Conservation (phyloP, 2,113 vertebrate genomes). For the Xyrauchen texanus region DNA sequence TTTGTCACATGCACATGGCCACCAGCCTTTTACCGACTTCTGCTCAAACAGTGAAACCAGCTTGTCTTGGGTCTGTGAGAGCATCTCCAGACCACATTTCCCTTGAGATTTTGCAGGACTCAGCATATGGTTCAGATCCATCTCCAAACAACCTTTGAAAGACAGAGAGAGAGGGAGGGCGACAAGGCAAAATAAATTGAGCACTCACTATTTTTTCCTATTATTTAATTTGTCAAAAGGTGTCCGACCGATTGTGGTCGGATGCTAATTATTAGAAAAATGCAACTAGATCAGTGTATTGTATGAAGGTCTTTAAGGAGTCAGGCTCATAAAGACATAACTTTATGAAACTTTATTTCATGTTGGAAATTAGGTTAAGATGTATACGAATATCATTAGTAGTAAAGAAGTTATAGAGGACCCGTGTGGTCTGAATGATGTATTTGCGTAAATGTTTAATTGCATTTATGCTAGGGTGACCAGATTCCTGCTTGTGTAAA, state of each 20-base stretch:
- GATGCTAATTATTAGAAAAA: constrained; percentile 46
- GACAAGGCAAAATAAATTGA: not conserved
- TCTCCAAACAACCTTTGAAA: constrained; percentile 82
- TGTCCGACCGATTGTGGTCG: constrained; percentile 32
- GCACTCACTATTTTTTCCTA: not conserved
- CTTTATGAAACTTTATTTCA: constrained; percentile 40
- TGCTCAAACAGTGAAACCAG: constrained; percentile 93
- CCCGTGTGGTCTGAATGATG: constrained; percentile 48
- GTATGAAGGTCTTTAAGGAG: constrained; percentile 39
- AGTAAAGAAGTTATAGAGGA: constrained; percentile 36
- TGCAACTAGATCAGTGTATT: constrained; percentile 36
- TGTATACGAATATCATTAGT: constrained; percentile 44
- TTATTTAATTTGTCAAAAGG: constrained; percentile 4
- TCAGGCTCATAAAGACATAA: constrained; percentile 35
- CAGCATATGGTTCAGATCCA: constrained; percentile 93
- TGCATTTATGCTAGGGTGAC: no score
- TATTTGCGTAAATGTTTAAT: constrained; percentile 37
- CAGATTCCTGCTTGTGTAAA: no score
- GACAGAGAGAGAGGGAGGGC: not conserved
- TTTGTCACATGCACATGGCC: constrained; percentile 83
- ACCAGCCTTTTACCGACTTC: constrained; percentile 94
- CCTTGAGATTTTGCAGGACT: constrained; percentile 86
- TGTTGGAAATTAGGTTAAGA: constrained; percentile 52
- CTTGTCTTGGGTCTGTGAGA: constrained; percentile 65
- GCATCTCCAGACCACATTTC: constrained; percentile 82